Conservation (phyloP, 2,888 invertebrate species). For the Drosophila siamana region DNA sequence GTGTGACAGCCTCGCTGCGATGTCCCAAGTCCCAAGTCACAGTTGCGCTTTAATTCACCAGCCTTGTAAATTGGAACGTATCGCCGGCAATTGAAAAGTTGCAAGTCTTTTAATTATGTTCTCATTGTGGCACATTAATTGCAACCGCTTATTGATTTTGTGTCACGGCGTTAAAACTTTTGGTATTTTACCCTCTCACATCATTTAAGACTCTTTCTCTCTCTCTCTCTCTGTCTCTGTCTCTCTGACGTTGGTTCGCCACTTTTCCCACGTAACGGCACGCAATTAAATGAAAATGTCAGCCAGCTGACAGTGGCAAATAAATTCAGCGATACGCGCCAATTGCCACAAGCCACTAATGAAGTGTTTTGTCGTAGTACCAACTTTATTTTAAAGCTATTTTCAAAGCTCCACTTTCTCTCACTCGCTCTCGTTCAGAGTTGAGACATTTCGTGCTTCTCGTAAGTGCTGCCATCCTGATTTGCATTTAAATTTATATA, state of each 20-base stretch:
- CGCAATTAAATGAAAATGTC: slow-evolving; percentile 69
- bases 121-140: slow-evolving; percentile 53
- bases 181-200: slow-evolving; percentile 20
- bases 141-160: slow-evolving; percentile 52
- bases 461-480: slow-evolving; percentile 32
- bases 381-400: slow-evolving; percentile 25
- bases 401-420: neutral
- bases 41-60: slow-evolving; percentile 5
- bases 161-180: slow-evolving; percentile 51
- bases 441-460: neutral
- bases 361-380: slow-evolving; percentile 39
- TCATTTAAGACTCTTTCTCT: neutral
- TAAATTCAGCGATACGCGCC: slow-evolving; percentile 70
- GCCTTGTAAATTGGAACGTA: neutral
- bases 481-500: slow-evolving; percentile 61
- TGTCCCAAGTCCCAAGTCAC: neutral
- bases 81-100: slow-evolving; percentile 23
- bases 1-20: neutral
- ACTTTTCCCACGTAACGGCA: slow-evolving; percentile 26
- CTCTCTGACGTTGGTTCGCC: neutral
- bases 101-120: slow-evolving; percentile 24
- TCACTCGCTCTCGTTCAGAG: neutral
- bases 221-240: neutral
- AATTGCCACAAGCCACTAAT: slow-evolving; percentile 61
- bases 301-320: slow-evolving; percentile 56